phyloP scores from a whole-genome alignment of 2,888 invertebrate genomes.

The Helleia helle region DNA sequence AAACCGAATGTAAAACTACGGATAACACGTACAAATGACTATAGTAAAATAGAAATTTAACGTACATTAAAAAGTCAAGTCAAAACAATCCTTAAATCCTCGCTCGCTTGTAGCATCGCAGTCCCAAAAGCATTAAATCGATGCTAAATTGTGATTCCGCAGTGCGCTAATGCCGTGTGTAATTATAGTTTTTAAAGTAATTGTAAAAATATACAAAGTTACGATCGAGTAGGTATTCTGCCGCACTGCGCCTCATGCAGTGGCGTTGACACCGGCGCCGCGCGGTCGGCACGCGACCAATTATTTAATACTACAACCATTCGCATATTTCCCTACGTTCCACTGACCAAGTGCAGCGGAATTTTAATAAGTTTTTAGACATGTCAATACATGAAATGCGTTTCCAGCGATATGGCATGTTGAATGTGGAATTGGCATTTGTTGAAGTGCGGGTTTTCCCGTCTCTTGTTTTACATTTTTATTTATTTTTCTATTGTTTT shows the following conservation, averaged over 20 bases:
- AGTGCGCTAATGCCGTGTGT: slow-evolving; percentile 3
- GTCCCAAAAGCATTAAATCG: slow-evolving; percentile 3
- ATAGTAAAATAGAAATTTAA: no score
- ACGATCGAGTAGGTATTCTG: slow-evolving; percentile 8
- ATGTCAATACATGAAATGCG: neutral
- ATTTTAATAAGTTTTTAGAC: slow-evolving; percentile 20
- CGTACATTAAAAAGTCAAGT: no score
- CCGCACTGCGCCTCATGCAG: slow-evolving; percentile 61
- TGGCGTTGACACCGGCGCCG: slow-evolving; percentile 57
- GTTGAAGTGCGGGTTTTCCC: no score
- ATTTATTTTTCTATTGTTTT: no score
- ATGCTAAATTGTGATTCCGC: slow-evolving; percentile 5
- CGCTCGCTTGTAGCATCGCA: no score
- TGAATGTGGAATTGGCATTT: no score
- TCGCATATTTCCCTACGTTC: slow-evolving; percentile 27
- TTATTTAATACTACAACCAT: slow-evolving; percentile 42
- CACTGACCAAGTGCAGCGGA: slow-evolving; percentile 25
- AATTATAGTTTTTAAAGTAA: slow-evolving; percentile 7
- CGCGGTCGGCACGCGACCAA: slow-evolving; percentile 58
- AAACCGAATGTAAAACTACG: no score
- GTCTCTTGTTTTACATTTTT: no score
- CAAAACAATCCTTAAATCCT: no score
- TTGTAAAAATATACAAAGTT: slow-evolving; percentile 8
- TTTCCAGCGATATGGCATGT: no score
- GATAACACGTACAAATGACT: no score